Conservation (phyloP, 2,797 vertebrate genomes). For the Xenops minutus region DNA sequence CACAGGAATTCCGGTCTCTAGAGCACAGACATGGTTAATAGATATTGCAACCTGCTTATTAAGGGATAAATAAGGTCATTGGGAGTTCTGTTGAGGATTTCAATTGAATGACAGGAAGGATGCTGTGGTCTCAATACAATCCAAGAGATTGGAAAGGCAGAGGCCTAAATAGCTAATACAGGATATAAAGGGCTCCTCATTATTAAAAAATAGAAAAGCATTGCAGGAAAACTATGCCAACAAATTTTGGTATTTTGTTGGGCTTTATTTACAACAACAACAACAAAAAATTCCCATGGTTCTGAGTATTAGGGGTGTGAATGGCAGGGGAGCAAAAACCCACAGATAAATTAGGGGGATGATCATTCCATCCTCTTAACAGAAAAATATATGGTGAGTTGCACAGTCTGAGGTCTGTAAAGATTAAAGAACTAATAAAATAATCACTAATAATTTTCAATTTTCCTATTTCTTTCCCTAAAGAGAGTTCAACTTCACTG, state of each 20-base stretch:
- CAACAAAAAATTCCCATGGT: no score
- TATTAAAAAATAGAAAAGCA: background rate
- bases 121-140: background rate
- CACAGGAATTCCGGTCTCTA: background rate
- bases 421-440: background rate
- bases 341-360: background rate
- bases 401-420: background rate
- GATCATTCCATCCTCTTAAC: background rate
- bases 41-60: background rate
- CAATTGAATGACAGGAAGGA: slow-evolving; percentile 36
- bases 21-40: background rate
- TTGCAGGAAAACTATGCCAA: background rate
- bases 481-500: background rate
- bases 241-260: background rate
- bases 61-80: slow-evolving; percentile 10
- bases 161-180: background rate
- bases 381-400: background rate
- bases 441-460: background rate
- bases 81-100: background rate
- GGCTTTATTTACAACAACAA: background rate
- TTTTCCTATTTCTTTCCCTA: background rate
- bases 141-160: background rate
- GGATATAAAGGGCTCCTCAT: background rate
- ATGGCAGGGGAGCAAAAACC: background rate
- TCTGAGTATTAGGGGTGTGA: background rate